Conservation (phyloP, 2,888 invertebrate genomes). For the Leptopilina syphax region DNA sequence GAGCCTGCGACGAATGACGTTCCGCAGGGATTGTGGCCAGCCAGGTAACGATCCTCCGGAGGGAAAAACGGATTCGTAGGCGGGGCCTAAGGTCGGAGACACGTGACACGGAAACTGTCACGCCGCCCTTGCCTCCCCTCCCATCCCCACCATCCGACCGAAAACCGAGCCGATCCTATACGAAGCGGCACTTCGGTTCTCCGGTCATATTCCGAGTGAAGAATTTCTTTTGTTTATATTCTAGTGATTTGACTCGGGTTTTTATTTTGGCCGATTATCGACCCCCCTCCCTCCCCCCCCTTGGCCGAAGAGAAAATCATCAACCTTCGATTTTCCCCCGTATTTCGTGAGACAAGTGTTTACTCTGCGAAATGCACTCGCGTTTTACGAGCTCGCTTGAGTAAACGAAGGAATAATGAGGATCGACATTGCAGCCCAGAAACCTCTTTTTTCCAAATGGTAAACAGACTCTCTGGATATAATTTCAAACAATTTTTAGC, state of each 20-base stretch:
- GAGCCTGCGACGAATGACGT: conserved; percentile 42
- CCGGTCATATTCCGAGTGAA: conserved; percentile 30
- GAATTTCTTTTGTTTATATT: conserved; percentile 30
- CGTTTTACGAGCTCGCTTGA: conserved; percentile 20
- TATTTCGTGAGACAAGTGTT: conserved; percentile 21
- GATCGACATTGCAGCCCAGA: conserved; percentile 15
- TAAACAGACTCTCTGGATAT: background rate
- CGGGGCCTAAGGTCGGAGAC: conserved; percentile 74
- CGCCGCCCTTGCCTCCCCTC: conserved; percentile 73
- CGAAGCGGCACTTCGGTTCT: conserved; percentile 43
- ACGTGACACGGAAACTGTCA: conserved; percentile 77
- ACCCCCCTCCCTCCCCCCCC: conserved; percentile 28
- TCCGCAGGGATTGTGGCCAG: conserved; percentile 33
- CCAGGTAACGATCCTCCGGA: conserved; percentile 54
- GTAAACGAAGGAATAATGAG: conserved; percentile 16
- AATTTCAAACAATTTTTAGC: background rate
- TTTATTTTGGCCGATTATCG: conserved; percentile 34
- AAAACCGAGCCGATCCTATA: conserved; percentile 30
- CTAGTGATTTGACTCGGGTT: conserved; percentile 12
- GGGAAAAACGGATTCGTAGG: conserved; percentile 70
- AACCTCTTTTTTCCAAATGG: conserved; percentile 21
- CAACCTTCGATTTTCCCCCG: conserved; percentile 36
- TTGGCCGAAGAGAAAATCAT: conserved; percentile 6
- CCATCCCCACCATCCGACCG: conserved; percentile 59
- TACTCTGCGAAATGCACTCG: conserved; percentile 24